Evolutionary conservation across 2,888 invertebrate genomes (phyloP).

Genomic region (Listrodromus nycthemerus): DNA sequence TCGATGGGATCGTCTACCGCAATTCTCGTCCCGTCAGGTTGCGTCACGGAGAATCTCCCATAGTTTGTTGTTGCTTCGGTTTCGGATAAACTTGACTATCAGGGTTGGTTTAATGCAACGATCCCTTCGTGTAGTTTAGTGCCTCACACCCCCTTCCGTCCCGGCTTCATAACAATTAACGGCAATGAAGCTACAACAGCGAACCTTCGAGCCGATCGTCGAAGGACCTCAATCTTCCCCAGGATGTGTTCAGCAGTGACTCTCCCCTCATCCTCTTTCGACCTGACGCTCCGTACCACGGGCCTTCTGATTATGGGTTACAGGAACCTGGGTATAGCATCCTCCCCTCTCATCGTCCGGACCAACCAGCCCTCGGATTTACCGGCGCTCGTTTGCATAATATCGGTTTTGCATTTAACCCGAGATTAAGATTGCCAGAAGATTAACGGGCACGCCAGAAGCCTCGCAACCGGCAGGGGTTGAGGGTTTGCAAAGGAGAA

Average conservation of each 20-base stretch:
- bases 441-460: conserved; percentile 75
- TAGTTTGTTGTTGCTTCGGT: conserved; percentile 34
- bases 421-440: conserved; percentile 80
- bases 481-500: conserved; percentile 17
- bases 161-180: conserved; percentile 49
- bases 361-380: conserved; percentile 70
- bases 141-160: background rate
- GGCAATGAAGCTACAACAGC: conserved; percentile 41
- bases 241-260: conserved; percentile 24
- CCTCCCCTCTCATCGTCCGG: conserved; percentile 17
- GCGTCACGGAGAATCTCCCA: background rate
- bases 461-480: conserved; percentile 56
- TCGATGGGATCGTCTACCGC: background rate
- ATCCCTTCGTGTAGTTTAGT: background rate
- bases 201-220: conserved; percentile 24
- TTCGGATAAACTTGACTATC: conserved; percentile 21
- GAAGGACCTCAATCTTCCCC: conserved; percentile 38
- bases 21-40: background rate
- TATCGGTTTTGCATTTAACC: conserved; percentile 79
- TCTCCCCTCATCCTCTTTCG: conserved; percentile 40
- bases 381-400: conserved; percentile 77
- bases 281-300: conserved; percentile 8
- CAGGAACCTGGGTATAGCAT: background rate
- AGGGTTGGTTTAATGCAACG: conserved; percentile 2
- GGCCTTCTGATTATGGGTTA: conserved; percentile 22